phyloP scores from a whole-genome alignment of 2,888 invertebrate genomes.

The Erebia palarica region DNA sequence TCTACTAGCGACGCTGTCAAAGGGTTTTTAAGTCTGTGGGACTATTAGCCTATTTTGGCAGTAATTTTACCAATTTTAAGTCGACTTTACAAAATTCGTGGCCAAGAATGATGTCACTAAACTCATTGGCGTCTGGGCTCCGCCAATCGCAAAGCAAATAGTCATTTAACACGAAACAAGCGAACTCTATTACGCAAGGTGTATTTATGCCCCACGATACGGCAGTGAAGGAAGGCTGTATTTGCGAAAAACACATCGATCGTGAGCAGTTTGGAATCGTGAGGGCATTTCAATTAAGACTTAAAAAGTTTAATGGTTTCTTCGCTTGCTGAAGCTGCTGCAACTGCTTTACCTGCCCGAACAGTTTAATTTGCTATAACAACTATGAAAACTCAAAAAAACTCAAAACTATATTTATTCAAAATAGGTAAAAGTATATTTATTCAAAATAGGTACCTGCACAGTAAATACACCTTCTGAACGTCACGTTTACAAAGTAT shows the following conservation, averaged over 20 bases:
- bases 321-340: neutral
- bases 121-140: constrained; percentile 5
- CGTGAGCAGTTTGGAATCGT: constrained; percentile 37
- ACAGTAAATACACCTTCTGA: too few species aligned
- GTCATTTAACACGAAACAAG: constrained; percentile 28
- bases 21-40: too few species aligned
- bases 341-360: neutral
- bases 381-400: too few species aligned
- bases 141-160: constrained; percentile 17
- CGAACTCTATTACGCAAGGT: constrained; percentile 24
- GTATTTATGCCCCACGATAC: constrained; percentile 28
- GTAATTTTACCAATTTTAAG: neutral
- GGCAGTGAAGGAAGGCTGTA: constrained; percentile 31
- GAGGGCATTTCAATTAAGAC: constrained; percentile 34
- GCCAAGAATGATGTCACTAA: constrained; percentile 6
- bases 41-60: too few species aligned
- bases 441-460: too few species aligned
- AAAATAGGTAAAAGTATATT: too few species aligned
- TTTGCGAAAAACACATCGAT: constrained; percentile 36
- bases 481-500: too few species aligned
- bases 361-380: neutral
- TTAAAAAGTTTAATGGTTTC: neutral
- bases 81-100: neutral
- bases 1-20: too few species aligned
- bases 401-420: too few species aligned